Base-by-base conservation (phyloP, 2,113 vertebrate genomes). In the Melanerpes formicivorus region DNA sequence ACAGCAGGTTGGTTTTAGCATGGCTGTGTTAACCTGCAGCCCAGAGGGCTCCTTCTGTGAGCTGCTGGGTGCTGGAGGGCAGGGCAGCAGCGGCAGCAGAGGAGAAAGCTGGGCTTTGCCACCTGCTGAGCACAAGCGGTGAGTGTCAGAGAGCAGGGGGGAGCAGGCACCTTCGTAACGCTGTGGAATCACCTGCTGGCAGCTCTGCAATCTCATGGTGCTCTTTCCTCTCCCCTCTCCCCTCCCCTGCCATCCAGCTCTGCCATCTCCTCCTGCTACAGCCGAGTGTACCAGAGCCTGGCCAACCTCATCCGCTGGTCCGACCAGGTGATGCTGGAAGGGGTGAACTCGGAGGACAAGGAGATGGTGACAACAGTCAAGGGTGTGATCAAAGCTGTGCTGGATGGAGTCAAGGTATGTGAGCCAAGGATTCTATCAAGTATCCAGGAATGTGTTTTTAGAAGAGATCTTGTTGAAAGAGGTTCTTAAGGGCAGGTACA, bases 251-350 rank as follows among this genome's bases (percentile, higher is more conserved):
- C 6, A 1, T 52, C 23, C 93, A 99, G 99, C 82, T 98, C 99
- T 18, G 99, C 99, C 30, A 97, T 99, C 93, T 98, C 99, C 1
- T 99, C 99, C 80, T 99, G 99, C 97, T 98, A 99, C 32, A 99
- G 98, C 96, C 98, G 99, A 0, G 99, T 99, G 30, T 99, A 99
- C 96, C 99, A 99, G 97, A 99, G 99, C 87, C 98, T 99, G 76
- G 99, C 98, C 91, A 99, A 99, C 92, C 98, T 99, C 11, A 99
- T 99, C 59, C 99, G 98, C 52, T 99, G 99, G 99, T 99, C 99
- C 10, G 99, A 99, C 85, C 99, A 99, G 93, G 99, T 99, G 94
- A 99, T 99, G 99, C 98, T 99, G 44, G 99, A 99, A 67, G 99
- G 99, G 22, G 97, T 99, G 66, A 99, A 99, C 91, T 98, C 98